A percentile compares a stretch with the other conserved stretches of the same genome.
These are phyloP conservation scores for Morpho deidamia DNA, from an alignment of 2,888 invertebrate species.

Conservation along the genomic window DNA sequence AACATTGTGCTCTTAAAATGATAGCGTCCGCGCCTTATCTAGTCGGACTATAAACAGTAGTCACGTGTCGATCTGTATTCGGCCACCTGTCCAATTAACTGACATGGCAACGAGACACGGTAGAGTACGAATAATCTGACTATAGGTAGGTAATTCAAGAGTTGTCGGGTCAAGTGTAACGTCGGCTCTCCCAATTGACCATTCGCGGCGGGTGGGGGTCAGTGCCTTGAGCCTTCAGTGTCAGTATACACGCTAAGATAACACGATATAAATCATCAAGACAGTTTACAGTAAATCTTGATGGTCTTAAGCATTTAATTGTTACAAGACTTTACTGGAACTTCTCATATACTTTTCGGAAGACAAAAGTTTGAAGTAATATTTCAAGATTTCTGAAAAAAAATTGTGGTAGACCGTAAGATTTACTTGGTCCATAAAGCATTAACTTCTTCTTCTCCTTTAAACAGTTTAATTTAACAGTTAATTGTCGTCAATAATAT, in stretches of 20 bases:
- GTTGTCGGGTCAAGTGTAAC: conserved; percentile 68
- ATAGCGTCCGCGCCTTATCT: not conserved
- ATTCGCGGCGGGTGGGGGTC: conserved; percentile 51
- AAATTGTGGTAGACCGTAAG: too few relatives aligned
- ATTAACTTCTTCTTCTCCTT: too few relatives aligned
- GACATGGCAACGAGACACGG: conserved; percentile 37
- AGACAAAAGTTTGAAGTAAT: too few relatives aligned
- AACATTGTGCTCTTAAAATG: not conserved
- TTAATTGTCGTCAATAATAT: not conserved
- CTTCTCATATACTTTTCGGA: too few relatives aligned
- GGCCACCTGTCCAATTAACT: conserved; percentile 15
- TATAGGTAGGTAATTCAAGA: conserved; percentile 64
- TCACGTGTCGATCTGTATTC: conserved; percentile 2
- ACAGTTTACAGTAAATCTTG: too few relatives aligned
- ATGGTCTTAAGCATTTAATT: too few relatives aligned
- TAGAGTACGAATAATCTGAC: conserved; percentile 39
- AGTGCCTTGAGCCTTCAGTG: conserved; percentile 40
- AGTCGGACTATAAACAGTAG: not conserved
- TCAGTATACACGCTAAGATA: conserved; percentile 32
- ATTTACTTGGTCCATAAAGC: too few relatives aligned
- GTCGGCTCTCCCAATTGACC: conserved; percentile 64
- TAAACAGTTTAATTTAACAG: too few relatives aligned
- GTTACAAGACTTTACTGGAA: too few relatives aligned
- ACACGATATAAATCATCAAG: conserved; percentile 4
- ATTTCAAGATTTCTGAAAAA: too few relatives aligned